These are phyloP conservation scores for Heteronetta atricapilla DNA, from an alignment of 2,113 vertebrate species.

Conservation along the genomic window DNA sequence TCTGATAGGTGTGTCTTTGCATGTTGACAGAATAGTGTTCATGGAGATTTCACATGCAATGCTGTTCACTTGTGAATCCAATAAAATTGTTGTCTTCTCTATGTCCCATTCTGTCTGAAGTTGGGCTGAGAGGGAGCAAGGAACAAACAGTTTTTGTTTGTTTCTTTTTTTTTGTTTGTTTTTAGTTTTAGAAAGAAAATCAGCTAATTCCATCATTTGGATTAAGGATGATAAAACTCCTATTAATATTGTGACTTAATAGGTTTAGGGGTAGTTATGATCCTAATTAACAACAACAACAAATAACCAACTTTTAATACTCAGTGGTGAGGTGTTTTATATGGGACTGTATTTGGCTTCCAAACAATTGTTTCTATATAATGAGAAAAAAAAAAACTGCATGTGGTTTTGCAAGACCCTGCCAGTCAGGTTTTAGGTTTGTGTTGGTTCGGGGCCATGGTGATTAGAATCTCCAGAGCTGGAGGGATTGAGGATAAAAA, in stretches of 20 bases:
- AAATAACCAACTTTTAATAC: slow-evolving; percentile 32
- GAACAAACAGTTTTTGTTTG: not conserved
- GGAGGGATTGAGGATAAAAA: slow-evolving; percentile 20
- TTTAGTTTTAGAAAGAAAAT: slow-evolving; percentile 32
- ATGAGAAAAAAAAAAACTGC: slow-evolving; percentile 42
- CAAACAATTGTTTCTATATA: slow-evolving; percentile 56
- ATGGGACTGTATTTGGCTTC: slow-evolving; percentile 33
- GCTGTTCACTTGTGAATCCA: not conserved
- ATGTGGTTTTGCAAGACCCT: slow-evolving; percentile 62
- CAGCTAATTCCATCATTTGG: slow-evolving; percentile 1
- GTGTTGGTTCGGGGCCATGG: not conserved
- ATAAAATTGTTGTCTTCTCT: not conserved
- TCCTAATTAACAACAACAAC: slow-evolving; percentile 23
- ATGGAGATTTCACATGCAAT: not conserved
- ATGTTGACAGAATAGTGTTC: not conserved
- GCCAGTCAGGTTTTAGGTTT: slow-evolving; percentile 65
- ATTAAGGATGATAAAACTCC: slow-evolving; percentile 4
- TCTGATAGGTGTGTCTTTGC: not conserved
- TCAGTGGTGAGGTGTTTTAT: slow-evolving; percentile 47
- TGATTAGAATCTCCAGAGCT: slow-evolving; percentile 50
- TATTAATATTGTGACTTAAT: slow-evolving; percentile 45
- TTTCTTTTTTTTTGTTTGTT: not conserved
- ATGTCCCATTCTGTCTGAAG: not conserved
- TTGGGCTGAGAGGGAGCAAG: not conserved
- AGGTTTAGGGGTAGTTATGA: slow-evolving; percentile 38